Evolutionary conservation across 2,113 vertebrate species (phyloP).

Genomic region (Proteles cristata): DNA sequence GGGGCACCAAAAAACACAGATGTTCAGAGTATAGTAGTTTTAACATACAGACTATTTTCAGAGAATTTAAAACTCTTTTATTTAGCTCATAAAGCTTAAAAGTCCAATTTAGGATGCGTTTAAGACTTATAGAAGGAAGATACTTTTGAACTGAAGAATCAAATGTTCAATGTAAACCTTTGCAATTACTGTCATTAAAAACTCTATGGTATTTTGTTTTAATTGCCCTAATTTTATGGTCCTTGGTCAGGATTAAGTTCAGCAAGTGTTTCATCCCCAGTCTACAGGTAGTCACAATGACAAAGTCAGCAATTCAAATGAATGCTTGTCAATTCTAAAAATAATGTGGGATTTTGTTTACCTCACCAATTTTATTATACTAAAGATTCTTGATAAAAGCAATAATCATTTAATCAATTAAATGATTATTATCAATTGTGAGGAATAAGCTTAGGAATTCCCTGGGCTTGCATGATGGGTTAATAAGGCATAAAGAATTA

Average conservation of each 20-base stretch:
- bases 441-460: too few species aligned
- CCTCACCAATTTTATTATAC: neutral
- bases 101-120: neutral
- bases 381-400: neutral
- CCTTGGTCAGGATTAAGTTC: neutral
- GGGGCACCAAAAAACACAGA: slow-evolving; percentile 23
- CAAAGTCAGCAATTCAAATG: neutral
- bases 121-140: slow-evolving; percentile 6
- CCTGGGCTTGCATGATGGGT: too few species aligned
- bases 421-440: neutral
- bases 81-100: slow-evolving; percentile 28
- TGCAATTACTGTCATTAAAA: neutral
- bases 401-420: neutral
- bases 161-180: slow-evolving; percentile 36
- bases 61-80: neutral
- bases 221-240: neutral
- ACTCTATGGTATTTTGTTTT: neutral
- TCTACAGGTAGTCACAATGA: neutral
- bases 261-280: neutral
- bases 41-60: slow-evolving; percentile 40
- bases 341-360: neutral
- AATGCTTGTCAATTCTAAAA: neutral
- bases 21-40: slow-evolving; percentile 48
- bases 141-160: neutral
- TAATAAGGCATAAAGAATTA: too few species aligned